Evolutionary conservation across 2,113 vertebrate species (phyloP).

Genomic region (Capreolus pygargus): DNA sequence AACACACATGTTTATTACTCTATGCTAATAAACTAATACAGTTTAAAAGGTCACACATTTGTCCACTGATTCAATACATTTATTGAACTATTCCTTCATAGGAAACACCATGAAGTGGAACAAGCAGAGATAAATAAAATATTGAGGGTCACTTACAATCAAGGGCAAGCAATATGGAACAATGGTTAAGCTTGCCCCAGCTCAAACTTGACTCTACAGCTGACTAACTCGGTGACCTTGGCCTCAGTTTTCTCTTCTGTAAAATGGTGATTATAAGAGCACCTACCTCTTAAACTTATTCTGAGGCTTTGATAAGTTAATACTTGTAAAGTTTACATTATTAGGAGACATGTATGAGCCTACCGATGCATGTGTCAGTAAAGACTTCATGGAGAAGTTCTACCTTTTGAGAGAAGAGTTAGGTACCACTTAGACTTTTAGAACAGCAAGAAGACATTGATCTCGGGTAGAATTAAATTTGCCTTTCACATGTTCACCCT

Average conservation of each 20-base stretch:
- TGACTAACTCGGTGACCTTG: background rate
- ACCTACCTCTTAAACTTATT: background rate
- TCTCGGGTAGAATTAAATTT: background rate
- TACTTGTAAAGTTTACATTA: background rate
- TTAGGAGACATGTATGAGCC: background rate
- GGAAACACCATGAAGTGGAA: background rate
- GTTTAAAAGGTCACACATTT: background rate
- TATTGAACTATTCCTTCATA: background rate
- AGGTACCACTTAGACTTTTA: background rate
- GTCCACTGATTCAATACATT: background rate
- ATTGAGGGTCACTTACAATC: background rate
- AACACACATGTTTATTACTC: background rate
- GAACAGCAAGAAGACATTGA: constrained; percentile 13
- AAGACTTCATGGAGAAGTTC: background rate
- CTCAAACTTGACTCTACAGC: background rate
- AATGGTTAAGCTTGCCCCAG: background rate
- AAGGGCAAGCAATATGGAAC: background rate
- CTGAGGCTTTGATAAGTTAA: background rate
- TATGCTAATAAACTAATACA: background rate
- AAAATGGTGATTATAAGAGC: background rate
- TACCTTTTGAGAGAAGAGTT: background rate
- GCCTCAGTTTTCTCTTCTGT: background rate
- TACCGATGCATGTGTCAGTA: background rate
- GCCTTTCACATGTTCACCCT: background rate
- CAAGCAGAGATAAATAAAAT: background rate